Percentiles rank a stretch among this genome's conserved stretches.
phyloP scores from a whole-genome alignment of 2,888 invertebrate species.

The Myopa tessellatipennis region DNA sequence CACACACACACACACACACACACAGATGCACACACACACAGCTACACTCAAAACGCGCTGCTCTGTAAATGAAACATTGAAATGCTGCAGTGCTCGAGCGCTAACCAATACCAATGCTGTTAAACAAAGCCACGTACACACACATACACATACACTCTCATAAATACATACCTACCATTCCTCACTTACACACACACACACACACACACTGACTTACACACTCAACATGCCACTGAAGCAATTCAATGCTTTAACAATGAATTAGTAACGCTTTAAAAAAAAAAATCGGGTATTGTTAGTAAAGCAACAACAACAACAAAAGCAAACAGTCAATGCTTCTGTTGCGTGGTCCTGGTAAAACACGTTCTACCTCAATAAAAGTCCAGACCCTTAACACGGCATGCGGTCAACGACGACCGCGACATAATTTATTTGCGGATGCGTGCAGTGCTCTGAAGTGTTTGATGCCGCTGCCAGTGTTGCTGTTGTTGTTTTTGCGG shows the following conservation, averaged over 20 bases:
- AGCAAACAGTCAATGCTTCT: too few species aligned
- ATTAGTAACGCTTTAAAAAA: too few species aligned
- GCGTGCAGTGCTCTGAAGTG: not conserved
- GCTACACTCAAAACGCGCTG: not conserved
- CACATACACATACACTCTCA: too few species aligned
- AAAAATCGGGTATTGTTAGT: not conserved
- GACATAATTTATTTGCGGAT: constrained; percentile 22
- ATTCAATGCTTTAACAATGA: not conserved
- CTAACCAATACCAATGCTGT: not conserved
- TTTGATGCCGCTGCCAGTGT: not conserved
- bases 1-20: constrained; percentile 7
- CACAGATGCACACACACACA: not conserved
- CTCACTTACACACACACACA: constrained; percentile 6
- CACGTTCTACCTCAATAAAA: not conserved
- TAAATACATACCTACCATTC: too few species aligned
- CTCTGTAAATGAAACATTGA: too few species aligned
- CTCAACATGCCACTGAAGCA: not conserved
- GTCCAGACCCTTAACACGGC: not conserved
- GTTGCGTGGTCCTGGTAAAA: not conserved
- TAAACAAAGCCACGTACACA: too few species aligned
- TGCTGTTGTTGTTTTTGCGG: too few species aligned
- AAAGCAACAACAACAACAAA: not conserved
- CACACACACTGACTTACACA: constrained; percentile 1
- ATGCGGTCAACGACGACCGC: not conserved
- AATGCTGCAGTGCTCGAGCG: too few species aligned